These are phyloP conservation scores for Limulus polyphemus DNA, from an alignment of 2,888 invertebrate species.

Conservation along the genomic window DNA sequence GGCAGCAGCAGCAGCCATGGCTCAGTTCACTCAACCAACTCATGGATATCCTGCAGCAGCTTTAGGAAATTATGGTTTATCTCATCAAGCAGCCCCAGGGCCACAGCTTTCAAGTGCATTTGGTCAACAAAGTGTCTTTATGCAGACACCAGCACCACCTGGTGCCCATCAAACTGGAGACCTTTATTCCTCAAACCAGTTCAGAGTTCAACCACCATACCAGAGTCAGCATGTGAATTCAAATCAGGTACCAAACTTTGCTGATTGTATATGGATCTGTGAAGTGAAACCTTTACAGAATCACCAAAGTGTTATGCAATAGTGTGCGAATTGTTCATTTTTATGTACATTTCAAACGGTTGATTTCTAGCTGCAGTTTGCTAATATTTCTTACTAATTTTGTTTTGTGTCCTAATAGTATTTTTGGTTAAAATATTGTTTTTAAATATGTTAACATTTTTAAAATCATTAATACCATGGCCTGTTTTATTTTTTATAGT, in stretches of 20 bases:
- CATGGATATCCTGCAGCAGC: constrained; percentile 19
- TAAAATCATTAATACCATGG: too few relatives aligned
- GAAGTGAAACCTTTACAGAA: not conserved
- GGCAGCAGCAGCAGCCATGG: constrained; percentile 23
- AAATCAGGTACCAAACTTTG: constrained; percentile 39
- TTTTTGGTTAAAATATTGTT: too few relatives aligned
- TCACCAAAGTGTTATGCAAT: not conserved
- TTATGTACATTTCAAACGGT: not conserved
- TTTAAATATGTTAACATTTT: too few relatives aligned
- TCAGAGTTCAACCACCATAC: constrained; percentile 48
- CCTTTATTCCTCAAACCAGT: constrained; percentile 51
- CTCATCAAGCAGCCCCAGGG: constrained; percentile 25
- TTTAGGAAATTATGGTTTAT: constrained; percentile 19
- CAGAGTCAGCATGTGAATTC: constrained; percentile 65
- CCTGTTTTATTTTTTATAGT: too few relatives aligned
- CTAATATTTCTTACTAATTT: not conserved
- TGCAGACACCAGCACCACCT: constrained; percentile 46
- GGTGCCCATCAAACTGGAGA: constrained; percentile 48
- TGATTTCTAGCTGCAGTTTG: not conserved
- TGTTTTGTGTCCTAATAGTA: too few relatives aligned
- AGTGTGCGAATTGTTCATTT: not conserved
- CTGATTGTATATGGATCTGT: not conserved
- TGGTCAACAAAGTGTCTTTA: constrained; percentile 39
- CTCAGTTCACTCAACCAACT: constrained; percentile 14
- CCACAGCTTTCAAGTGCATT: constrained; percentile 36